Conservation (phyloP, 2,888 invertebrate genomes). For the Sesia apiformis region DNA sequence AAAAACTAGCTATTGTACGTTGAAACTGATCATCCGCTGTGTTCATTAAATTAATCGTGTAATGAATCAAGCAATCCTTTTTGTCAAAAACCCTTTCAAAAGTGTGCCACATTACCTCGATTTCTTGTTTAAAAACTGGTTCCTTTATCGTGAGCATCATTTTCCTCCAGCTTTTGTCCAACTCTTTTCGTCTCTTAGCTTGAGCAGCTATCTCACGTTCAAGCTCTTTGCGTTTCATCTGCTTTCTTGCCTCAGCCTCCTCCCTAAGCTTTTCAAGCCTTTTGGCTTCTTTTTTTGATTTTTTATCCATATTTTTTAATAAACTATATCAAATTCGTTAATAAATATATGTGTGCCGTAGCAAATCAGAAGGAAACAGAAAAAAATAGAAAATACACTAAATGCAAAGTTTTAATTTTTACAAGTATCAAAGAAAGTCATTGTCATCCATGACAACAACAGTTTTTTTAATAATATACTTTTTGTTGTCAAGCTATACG, state of each 20-base stretch:
- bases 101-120: slow-evolving; percentile 54
- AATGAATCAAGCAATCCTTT: slow-evolving; percentile 75
- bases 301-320: slow-evolving; percentile 38
- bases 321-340: background rate
- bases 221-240: slow-evolving; percentile 42
- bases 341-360: background rate
- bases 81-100: slow-evolving; percentile 73
- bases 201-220: slow-evolving; percentile 48
- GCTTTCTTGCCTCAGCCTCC: slow-evolving; percentile 33
- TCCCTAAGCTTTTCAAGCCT: slow-evolving; percentile 36
- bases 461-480: no score
- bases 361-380: background rate
- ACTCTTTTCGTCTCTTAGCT: slow-evolving; percentile 27
- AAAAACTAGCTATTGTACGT: slow-evolving; percentile 77
- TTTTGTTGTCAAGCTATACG: no score
- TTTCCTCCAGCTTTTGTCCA: slow-evolving; percentile 49
- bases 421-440: no score
- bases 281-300: slow-evolving; percentile 50
- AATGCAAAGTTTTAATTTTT: no score
- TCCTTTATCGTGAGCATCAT: slow-evolving; percentile 59
- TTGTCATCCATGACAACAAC: no score
- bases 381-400: background rate
- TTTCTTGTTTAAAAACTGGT: slow-evolving; percentile 49
- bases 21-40: slow-evolving; percentile 78
- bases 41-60: slow-evolving; percentile 72